Percentiles rank a stretch among this genome's conserved stretches.
These are phyloP conservation scores for Tetrax tetrax DNA, from an alignment of 2,113 vertebrate species.

Conservation along the genomic window DNA sequence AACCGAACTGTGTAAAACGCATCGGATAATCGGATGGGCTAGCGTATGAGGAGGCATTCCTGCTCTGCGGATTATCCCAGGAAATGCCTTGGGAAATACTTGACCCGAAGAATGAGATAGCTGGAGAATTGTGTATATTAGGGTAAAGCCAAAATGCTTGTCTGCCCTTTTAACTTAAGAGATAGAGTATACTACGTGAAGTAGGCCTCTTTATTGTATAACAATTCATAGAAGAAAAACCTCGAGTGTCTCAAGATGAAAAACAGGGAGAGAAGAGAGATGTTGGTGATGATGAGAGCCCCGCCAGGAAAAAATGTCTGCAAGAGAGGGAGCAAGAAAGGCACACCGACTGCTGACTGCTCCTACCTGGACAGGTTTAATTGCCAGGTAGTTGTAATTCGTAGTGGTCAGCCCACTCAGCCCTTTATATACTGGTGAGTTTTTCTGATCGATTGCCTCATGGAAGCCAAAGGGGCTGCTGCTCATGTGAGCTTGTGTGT, in stretches of 20 bases:
- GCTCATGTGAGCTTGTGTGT: not conserved
- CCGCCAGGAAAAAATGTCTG: not conserved
- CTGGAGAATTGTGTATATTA: slow-evolving; percentile 7
- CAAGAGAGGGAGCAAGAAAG: not conserved
- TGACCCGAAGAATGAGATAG: slow-evolving; percentile 43
- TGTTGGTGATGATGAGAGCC: not conserved
- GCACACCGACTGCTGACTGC: not conserved
- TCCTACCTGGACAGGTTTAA: not conserved
- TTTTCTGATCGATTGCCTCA: not conserved
- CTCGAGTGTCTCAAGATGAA: not conserved
- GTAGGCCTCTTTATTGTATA: not conserved
- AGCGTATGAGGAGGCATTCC: not conserved
- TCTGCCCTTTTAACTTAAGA: slow-evolving; percentile 41
- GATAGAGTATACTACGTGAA: not conserved
- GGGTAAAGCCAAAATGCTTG: slow-evolving; percentile 1
- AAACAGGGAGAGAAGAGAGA: not conserved
- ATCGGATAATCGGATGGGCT: not conserved
- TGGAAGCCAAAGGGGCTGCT: not conserved
- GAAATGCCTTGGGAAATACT: slow-evolving; percentile 31
- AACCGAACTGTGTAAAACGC: not conserved
- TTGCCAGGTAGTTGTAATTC: not conserved
- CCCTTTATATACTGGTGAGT: not conserved
- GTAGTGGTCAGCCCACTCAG: not conserved
- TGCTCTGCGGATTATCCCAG: not conserved
- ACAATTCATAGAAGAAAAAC: not conserved